Conservation (phyloP, 2,797 vertebrate genomes). For the Paguma larvata region DNA sequence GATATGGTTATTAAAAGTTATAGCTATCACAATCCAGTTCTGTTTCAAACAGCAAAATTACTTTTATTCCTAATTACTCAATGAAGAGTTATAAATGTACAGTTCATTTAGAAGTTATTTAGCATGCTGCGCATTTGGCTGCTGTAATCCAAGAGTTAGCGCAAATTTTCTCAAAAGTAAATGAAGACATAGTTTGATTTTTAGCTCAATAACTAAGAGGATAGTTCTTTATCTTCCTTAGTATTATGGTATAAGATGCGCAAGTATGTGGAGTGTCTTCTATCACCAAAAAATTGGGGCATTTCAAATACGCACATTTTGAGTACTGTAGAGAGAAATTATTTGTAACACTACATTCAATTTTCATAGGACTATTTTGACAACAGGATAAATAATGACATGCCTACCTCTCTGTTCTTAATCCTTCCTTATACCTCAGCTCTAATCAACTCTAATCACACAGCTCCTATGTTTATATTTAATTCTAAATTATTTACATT, state of each 20-base stretch:
- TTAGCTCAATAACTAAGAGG: neutral
- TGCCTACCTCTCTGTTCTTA: neutral
- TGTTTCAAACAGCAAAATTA: slow-evolving; percentile 54
- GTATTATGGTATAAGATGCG: neutral
- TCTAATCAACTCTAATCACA: neutral
- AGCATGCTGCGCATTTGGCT: slow-evolving; percentile 18
- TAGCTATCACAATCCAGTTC: slow-evolving; percentile 40
- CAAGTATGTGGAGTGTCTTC: neutral
- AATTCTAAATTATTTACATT: neutral
- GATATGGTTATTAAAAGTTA: slow-evolving; percentile 68
- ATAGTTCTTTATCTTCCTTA: neutral
- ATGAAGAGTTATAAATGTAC: neutral
- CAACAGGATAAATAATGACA: neutral
- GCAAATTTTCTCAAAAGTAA: slow-evolving; percentile 41
- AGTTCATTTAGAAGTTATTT: neutral
- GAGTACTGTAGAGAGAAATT: neutral
- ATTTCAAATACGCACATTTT: neutral
- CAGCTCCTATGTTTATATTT: neutral
- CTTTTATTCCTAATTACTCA: slow-evolving; percentile 44
- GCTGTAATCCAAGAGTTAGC: neutral
- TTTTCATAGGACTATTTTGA: slow-evolving; percentile 11
- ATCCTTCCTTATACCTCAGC: neutral
- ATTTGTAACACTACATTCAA: neutral
- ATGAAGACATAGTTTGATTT: slow-evolving; percentile 3
- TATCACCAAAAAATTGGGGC: neutral